Base-by-base conservation (phyloP, 2,797 vertebrate genomes). In the Centropyge bicolor region DNA sequence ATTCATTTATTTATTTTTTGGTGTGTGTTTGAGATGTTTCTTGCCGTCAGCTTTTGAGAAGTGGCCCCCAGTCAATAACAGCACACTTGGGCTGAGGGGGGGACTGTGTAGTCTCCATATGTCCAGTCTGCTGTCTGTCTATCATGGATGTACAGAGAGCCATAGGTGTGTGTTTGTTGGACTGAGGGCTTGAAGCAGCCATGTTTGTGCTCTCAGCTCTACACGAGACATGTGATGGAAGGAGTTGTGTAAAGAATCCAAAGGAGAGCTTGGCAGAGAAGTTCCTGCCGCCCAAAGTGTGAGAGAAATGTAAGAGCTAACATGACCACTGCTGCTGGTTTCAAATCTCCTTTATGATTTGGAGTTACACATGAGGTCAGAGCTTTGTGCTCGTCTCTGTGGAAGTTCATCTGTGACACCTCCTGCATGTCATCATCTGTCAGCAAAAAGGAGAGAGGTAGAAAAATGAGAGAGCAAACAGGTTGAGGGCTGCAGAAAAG, bases 391-490 rank as follows among this genome's bases (percentile, higher is more conserved):
- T 62, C 68, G 9, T 66, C 65, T 70, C 12, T 70, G 72, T 63
- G 14, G n/a, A 52, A 38, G 76, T 19, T 66, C 70, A 73, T 80
- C 64, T 86, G 79, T 71, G 65, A 74, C 75, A 49, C 55, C 60
- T 69, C 36, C 64, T 80, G 49, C 73, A 64, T 55, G 56, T 20
- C 0, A 17, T 76, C 76, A 64, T 74, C 52, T 82, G 74, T 73
- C 54, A 78, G 52, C 48, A 68, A 61, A 71, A 83, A 68, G 24
- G 40, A 59, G 14, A 60, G 27, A 67, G 24, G 31, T 0, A 36
- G 9, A 56, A 31, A 38, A 13, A 56, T 55, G 36, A 76, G 36
- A 70, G 5, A 4, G 27, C 51, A 55, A 48, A 59, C 41, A 41
- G 57, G 65, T 24, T 51, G 43, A 51, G 24, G 10, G 66, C 43